Base-by-base conservation (phyloP, 2,113 vertebrate genomes). In the Rhea pennata region DNA sequence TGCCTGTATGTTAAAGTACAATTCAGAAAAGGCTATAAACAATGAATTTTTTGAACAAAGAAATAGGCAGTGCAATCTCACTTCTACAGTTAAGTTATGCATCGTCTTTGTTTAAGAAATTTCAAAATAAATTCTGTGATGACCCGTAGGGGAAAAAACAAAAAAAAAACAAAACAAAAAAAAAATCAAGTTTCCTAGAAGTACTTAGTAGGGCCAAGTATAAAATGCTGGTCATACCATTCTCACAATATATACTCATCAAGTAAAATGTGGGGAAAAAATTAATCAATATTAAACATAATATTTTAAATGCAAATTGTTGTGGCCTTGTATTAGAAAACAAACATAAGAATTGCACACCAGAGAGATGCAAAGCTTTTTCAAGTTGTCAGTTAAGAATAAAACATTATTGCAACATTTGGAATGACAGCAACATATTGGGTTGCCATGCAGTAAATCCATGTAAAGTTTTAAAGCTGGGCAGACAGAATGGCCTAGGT, bases 191-290 rank as follows among this genome's bases (percentile, higher is more conserved):
- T 61, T 67, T 80, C 51, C 73, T 58, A 61, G 61, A 89, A 90
- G 65, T 56, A 69, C 80, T 39, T 73, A 78, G 51, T 39, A 76
- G 1, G 2, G 59, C 23, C 58, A 95, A 96, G 95, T 27, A 91
- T 17, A 3, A 87, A 64, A 80, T 17, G 5, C 36, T 36, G 36
- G 36, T 36, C 36, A 36, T 36, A 36, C 36, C 29, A 62, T 76
- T 67, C 59, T 81, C 66, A 62, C 95, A 88, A 36, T 36, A 92
- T 20, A 86, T 5, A 15, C 21, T 53, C 44, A 27, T 26, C 54
- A 94, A 84, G 33, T 65, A 79, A 87, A 79, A 90, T 12, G 19
- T 58, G 62, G 89, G 85, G 46, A 87, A 95, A 91, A 70, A 84
- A 92, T 71, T 8, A 0, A 36, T 71, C 33, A 71, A 46, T 54